Conservation (phyloP, 2,888 invertebrate species). For the Tiliacea citrago region DNA sequence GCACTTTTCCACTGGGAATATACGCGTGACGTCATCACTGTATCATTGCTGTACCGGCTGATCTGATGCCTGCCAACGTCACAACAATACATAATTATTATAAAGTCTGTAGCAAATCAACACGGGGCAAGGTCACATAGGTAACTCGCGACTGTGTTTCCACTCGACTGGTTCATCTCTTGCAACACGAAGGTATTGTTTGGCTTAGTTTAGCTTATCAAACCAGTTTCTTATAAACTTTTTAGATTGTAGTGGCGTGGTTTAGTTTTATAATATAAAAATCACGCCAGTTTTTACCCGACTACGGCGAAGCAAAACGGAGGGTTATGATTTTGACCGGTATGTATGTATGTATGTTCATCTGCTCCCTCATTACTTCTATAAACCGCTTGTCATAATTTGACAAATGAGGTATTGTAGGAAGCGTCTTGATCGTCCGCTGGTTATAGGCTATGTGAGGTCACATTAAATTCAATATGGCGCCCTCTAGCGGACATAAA, state of each 20-base stretch:
- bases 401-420: too few species aligned
- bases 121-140: slow-evolving; percentile 44
- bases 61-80: slow-evolving; percentile 22
- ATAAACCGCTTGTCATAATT: too few species aligned
- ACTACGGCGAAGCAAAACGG: too few species aligned
- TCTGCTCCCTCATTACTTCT: too few species aligned
- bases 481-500: too few species aligned
- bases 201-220: slow-evolving; percentile 7
- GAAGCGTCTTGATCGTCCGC: too few species aligned
- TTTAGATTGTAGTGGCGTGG: background rate
- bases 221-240: slow-evolving; percentile 29
- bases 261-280: too few species aligned
- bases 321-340: too few species aligned
- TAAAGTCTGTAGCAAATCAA: slow-evolving; percentile 34
- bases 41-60: slow-evolving; percentile 20
- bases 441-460: too few species aligned
- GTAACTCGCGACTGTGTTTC: slow-evolving; percentile 30
- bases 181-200: slow-evolving; percentile 55
- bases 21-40: slow-evolving; percentile 12
- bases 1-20: slow-evolving; percentile 6
- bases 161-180: slow-evolving; percentile 53
- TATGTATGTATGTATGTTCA: too few species aligned
- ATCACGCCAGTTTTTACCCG: too few species aligned
- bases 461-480: too few species aligned
- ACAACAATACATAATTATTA: slow-evolving; percentile 24